Base-by-base conservation (phyloP, 2,113 vertebrate species). In the Abramis brama region DNA sequence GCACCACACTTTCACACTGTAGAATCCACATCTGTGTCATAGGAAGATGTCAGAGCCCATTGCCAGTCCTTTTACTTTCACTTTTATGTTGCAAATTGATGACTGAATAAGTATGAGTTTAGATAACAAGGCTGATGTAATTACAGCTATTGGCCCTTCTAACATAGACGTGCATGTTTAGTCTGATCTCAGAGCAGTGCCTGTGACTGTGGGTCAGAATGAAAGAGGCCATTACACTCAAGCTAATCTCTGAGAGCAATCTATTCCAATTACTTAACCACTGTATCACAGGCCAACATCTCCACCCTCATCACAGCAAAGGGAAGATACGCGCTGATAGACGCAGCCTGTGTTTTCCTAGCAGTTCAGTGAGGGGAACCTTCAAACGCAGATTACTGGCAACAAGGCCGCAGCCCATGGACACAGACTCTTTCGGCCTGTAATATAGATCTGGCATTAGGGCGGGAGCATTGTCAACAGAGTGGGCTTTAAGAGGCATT, bases 401-500 rank as follows among this genome's bases (percentile, higher is more conserved):
- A 78, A 55, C 70, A 57, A 62, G 80, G 83, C 70, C n/a, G 21
- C 43, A 75, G 55, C 73, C 79, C 13, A 52, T 36, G 60, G 60
- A 77, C 33, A 68, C 43, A 0, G 36, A 27, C 55, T 52, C 82
- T 85, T 79, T 85, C 11, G 52, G 64, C 60, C 43, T 71, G 36
- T 52, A 83, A 86, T 89, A 88, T 88, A 86, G 85, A 80, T 90
- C 83, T 77, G 64, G 79, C 79, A 83, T 84, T 88, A 87, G 86
- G 84, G 83, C 50, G 19, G 21, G 83, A 86, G 84, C 25, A 57
- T 74, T 87, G 87, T 81, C 88, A 86, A 85, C 78, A 64, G 85
- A 57, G 70, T 81, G 50, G 83, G 85, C 86, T 85, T 92, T 84
- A 86, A 55, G 86, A 91, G 90, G 92, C 91, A 94, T 87, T 86